Evolutionary conservation across 2,888 invertebrate species (phyloP), one percentile per base, ranked within the genome.

Genomic region (Caenorhabditis wallacei): DNA sequence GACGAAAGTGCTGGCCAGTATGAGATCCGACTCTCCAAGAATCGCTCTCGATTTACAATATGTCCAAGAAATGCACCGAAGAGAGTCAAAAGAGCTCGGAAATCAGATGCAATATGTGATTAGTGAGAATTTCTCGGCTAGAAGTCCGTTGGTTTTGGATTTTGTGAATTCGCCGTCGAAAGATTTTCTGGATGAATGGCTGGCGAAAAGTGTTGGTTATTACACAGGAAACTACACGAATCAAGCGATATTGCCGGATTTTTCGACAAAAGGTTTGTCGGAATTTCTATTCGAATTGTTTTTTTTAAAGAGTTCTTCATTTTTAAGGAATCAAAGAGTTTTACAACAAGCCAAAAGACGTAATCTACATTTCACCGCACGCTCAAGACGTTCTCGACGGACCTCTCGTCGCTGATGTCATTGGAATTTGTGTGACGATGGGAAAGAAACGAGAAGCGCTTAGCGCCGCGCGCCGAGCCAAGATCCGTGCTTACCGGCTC

Each of bases 381-480:
- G 89, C 90, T 10, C 76, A 84, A 3, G 84, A 84, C 0, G 79
- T 87, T 30, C 82, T 90, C 24, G 89, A 89, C 59, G 90, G 90
- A 2, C 90, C 90, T 10, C 84, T 90, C 13, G 76, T 35, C 0
- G 85, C 86, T 20, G 87, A 89, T 51, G 85, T 85, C 24, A 75
- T 81, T 51, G 79, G 70, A 16, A 22, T 90, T 10, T 84, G 85
- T 18, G 83, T 88, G n/a, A 70, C 90, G 20, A 86, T 82, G 78
- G 89, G 87, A 69, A 7, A 18, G 3, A 57, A 87, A 20, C 75
- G 84, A 30, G 85, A 87, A 24, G 82, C 89, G 22, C 46, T 89
- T 16, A 82, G 86, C 43, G 88, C 88, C 0, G 87, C 88, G 0
- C 76, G 87, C 8, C 74, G 78, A 46, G 78, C 80, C 3, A 54